Base-by-base conservation (phyloP, 1,140 invertebrate genomes). In the Eriosoma lanigerum region DNA sequence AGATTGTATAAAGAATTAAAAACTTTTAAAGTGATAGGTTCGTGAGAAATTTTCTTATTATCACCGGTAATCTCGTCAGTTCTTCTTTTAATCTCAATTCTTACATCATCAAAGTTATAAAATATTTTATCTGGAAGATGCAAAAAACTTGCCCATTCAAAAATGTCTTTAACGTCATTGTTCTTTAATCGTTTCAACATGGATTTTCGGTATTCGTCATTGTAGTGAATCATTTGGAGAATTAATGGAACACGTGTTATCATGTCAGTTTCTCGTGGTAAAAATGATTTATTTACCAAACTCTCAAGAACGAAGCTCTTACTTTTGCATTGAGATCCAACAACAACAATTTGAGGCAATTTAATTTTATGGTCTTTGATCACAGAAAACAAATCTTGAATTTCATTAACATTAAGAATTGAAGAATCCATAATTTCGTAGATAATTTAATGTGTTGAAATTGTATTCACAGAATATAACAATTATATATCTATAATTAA, bases 1-100 rank as follows among this genome's bases (percentile, higher is more conserved):
- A 98, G 89, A 87, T 97, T 97, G 82, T 98, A 88, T 68, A 98
- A 96, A 89, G 87, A 82, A 82, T 81, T 82, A 84, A 90, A 92
- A 3, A 93, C 90, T 82, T 91, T 85, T 15, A 93, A 86, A 84
- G 92, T 92, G 82, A 93, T 93, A 2, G 92, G 92, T 70, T 91
- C 85, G 76, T 88, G 88, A 17, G 91, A 92, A 60, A 93, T 93
- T 64, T 90, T 90, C 85, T 92, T 93, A 83, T 92, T 92, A 21
- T 84, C 84, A 9, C 92, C 92, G 19, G 92, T 93, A 9, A 88
- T 85, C 62, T 90, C 84, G 82, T 92, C 91, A 6, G 92, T 93
- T 84, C 93, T 92, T 80, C 88, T 89, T 85, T 92, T 91, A 84
- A 93, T 93, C 85, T 93, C 92, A 83, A 89, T 89, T 4, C 91